These are phyloP conservation scores for Lysandra bellargus DNA, from an alignment of 2,888 invertebrate species.

Conservation along the genomic window DNA sequence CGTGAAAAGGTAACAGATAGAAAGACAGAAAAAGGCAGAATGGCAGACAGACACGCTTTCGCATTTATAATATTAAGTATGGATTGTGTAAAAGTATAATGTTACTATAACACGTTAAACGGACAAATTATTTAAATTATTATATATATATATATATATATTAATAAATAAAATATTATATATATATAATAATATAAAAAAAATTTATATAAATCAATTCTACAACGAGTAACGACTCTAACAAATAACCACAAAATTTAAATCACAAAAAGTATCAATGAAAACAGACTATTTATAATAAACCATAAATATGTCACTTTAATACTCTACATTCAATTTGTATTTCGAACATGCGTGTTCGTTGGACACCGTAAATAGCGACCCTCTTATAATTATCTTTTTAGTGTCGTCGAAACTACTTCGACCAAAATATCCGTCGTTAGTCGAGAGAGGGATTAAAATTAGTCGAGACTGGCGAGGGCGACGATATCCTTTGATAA, in stretches of 20 bases:
- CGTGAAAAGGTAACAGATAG: too few species aligned
- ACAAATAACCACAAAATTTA: not conserved
- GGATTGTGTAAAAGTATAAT: too few species aligned
- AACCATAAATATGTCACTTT: constrained; percentile 14
- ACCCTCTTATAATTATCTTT: constrained; percentile 58
- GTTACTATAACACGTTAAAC: too few species aligned
- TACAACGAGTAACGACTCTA: not conserved
- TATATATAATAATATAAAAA: too few species aligned
- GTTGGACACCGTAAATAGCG: constrained; percentile 57
- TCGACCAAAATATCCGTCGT: constrained; percentile 69
- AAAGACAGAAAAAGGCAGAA: too few species aligned
- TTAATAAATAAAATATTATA: too few species aligned
- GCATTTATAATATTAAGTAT: too few species aligned
- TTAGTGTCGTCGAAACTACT: constrained; percentile 63
- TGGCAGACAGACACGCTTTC: too few species aligned
- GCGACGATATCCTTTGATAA: constrained; percentile 6
- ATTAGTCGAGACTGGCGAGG: constrained; percentile 56
- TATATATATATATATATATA: too few species aligned
- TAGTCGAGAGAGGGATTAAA: constrained; percentile 62
- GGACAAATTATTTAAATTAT: too few species aligned
- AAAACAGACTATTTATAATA: not conserved
- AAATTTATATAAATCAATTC: too few species aligned
- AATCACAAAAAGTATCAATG: not conserved
- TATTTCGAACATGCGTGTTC: constrained; percentile 40
- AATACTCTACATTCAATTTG: constrained; percentile 28